Percentiles rank a stretch among this genome's conserved stretches.
These are phyloP conservation scores for Melipona quadrifasciata DNA, from an alignment of 1,140 invertebrate genomes.

Conservation along the genomic window DNA sequence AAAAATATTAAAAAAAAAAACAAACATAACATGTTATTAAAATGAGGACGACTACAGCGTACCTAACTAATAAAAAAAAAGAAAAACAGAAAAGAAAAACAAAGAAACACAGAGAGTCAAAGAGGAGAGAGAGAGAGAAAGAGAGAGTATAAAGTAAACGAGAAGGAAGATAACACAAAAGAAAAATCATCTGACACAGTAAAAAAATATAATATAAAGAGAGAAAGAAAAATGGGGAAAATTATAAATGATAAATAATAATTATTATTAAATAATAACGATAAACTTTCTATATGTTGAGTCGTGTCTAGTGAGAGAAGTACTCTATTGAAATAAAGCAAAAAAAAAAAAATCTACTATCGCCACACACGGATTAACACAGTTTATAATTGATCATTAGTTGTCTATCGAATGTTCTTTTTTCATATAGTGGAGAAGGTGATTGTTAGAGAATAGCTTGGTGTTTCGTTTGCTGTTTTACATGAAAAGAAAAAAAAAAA, in stretches of 20 bases:
- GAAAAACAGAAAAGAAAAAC: conserved; percentile 30
- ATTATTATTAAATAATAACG: conserved; percentile 80
- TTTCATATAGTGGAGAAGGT: conserved; percentile 71
- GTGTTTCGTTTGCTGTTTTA: conserved; percentile 80
- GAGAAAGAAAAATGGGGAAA: conserved; percentile 55
- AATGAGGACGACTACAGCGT: conserved; percentile 70
- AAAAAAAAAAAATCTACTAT: conserved; percentile 72
- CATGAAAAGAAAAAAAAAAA: conserved; percentile 24
- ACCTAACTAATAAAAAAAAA: conserved; percentile 65
- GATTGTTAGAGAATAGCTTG: conserved; percentile 79
- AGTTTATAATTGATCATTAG: conserved; percentile 73
- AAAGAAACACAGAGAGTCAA: conserved; percentile 37
- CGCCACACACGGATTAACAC: conserved; percentile 66
- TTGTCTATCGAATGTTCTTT: conserved; percentile 69
- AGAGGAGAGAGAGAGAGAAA: neutral
- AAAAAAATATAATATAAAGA: conserved; percentile 69
- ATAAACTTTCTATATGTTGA: conserved; percentile 81
- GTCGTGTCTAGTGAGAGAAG: conserved; percentile 80
- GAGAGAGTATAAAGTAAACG: conserved; percentile 19
- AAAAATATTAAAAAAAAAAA: conserved; percentile 15
- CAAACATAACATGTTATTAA: conserved; percentile 58
- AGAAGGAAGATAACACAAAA: conserved; percentile 36
- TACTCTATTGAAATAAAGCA: conserved; percentile 76
- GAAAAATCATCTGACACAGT: conserved; percentile 68
- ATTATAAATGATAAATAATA: conserved; percentile 78